Base-by-base conservation (phyloP, 2,113 vertebrate species). In the Lathamus discolor region DNA sequence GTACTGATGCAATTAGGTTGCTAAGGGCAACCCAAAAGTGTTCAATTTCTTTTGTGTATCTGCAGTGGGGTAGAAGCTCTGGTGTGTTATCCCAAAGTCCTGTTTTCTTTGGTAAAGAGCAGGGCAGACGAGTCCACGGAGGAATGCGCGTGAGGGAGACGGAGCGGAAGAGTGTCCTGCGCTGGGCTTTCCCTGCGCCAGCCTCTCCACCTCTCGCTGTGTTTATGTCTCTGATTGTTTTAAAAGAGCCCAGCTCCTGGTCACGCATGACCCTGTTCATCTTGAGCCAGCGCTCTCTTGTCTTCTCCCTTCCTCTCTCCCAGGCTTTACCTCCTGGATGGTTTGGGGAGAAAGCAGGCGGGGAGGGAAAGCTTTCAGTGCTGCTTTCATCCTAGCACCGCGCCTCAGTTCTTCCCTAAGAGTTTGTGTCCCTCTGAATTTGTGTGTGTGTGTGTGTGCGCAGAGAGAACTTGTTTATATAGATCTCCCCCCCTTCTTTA, bases 1-100 rank as follows among this genome's bases (percentile, higher is more conserved):
- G 99, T 99, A 99, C 99, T 99, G 99, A 99, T 99, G 99, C 99
- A 99, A 99, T 99, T 99, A 99, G 99, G 99, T 99, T 99, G 99
- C 99, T 99, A 98, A 98, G 98, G 99, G 99, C 99, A 99, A 99
- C 99, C 98, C 98, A 98, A 99, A 99, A 99, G 99, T 99, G 99
- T 99, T 99, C 98, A 98, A 98, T 99, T 99, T 99, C 99, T 99
- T 99, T 99, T 99, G 99, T 99, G 98, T 98, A 98, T 99, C 98
- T 98, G 98, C 98, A 98, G 91, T 93, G 98, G 99, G 98, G 99
- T 99, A 99, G 99, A 99, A 99, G 99, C 99, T 98, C 98, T 97
- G 96, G 98, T 98, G 98, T 97, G 97, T 98, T 98, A 97, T 98
- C 98, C 98, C 98, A 97, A 98, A 98, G 98, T 99, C 98, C 98